phyloP scores from a whole-genome alignment of 2,888 invertebrate genomes.

The Anthoptus insignis region DNA sequence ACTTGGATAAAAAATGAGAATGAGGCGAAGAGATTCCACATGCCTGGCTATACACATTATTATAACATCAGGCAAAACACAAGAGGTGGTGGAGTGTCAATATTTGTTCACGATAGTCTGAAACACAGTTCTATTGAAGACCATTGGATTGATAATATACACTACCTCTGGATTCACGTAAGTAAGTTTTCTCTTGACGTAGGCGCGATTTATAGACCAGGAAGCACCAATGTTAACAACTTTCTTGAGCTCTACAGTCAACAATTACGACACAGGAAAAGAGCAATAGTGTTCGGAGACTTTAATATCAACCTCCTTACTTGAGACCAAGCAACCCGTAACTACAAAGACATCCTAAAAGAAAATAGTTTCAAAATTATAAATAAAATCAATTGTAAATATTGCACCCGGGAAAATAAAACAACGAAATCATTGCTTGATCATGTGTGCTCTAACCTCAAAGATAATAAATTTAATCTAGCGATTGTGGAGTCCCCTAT shows the following conservation, averaged over 20 bases:
- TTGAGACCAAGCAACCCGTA: not conserved
- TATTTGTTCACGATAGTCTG: slow-evolving; percentile 20
- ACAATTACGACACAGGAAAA: not conserved
- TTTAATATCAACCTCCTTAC: not conserved
- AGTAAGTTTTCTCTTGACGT: not conserved
- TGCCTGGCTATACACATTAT: slow-evolving; percentile 9
- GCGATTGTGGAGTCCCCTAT: slow-evolving; percentile 30
- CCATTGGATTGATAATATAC: not conserved
- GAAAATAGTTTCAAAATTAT: not conserved
- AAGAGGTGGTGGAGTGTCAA: slow-evolving; percentile 32
- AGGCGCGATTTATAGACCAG: slow-evolving; percentile 9
- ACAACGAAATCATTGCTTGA: slow-evolving; percentile 30
- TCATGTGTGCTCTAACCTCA: slow-evolving; percentile 28
- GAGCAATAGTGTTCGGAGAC: not conserved
- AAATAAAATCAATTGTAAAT: slow-evolving; percentile 1
- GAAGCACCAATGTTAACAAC: slow-evolving; percentile 1
- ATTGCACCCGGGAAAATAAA: slow-evolving; percentile 25
- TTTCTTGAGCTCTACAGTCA: not conserved
- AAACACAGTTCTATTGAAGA: not conserved
- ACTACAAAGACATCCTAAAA: not conserved
- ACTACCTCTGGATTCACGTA: not conserved
- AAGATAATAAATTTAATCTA: slow-evolving; percentile 13
- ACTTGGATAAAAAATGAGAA: slow-evolving; percentile 8
- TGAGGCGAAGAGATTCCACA: not conserved
- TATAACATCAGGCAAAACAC: slow-evolving; percentile 19